Conservation (phyloP, 2,797 vertebrate species). For the Alca torda region DNA sequence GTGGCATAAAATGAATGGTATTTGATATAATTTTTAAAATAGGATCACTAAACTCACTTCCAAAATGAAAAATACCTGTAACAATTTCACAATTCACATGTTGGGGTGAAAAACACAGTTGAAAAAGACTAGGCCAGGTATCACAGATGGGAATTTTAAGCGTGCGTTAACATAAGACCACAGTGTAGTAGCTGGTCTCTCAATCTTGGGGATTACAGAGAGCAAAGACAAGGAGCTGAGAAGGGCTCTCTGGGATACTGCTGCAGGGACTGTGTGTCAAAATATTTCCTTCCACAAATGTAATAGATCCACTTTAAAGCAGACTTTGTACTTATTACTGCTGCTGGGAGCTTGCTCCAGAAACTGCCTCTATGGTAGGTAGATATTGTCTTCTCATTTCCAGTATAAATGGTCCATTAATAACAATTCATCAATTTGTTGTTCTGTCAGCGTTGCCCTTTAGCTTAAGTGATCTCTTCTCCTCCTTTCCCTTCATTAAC, state of each 20-base stretch:
- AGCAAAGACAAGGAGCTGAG: neutral
- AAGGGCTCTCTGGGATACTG: neutral
- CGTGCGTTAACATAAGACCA: neutral
- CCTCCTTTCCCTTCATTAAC: neutral
- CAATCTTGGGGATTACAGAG: neutral
- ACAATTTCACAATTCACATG: neutral
- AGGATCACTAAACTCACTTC: neutral
- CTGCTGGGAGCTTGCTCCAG: neutral
- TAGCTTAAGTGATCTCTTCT: slow-evolving; percentile 8
- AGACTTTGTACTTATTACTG: neutral
- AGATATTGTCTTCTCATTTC: neutral
- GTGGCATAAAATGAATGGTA: neutral
- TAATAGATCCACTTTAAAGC: neutral
- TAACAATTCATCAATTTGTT: slow-evolving; percentile 16
- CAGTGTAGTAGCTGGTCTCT: neutral
- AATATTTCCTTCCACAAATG: neutral
- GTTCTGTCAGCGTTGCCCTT: neutral
- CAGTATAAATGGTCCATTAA: slow-evolving; percentile 6
- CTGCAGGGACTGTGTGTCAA: neutral
- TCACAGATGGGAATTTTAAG: neutral
- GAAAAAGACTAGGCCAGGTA: neutral
- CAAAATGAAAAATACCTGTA: neutral
- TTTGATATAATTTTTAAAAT: neutral
- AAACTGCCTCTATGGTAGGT: neutral
- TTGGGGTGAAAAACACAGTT: neutral